These are phyloP conservation scores for Euphysa ruthae DNA, from an alignment of 30 jellyfish, hydroid and myxozoan genomes.

Conservation along the genomic window DNA sequence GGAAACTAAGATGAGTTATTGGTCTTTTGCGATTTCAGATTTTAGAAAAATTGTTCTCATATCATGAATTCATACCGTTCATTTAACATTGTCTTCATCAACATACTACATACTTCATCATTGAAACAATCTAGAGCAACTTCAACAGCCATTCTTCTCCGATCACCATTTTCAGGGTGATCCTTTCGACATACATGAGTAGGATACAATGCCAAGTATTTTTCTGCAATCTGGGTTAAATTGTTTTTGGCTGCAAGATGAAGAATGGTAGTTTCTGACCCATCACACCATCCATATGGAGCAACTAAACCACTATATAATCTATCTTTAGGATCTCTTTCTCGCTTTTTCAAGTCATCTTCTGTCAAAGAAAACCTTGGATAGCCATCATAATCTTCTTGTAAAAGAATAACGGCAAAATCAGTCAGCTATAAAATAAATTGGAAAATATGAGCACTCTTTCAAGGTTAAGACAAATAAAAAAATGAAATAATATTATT, in stretches of 20 bases:
- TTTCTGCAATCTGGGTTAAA: constrained; percentile 31
- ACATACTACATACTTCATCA: constrained; percentile 60
- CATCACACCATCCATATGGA: background rate
- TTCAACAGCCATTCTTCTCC: constrained; percentile 49
- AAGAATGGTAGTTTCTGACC: constrained; percentile 37
- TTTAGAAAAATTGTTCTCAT: too few relatives aligned
- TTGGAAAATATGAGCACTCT: too few relatives aligned
- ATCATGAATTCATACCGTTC: constrained; percentile 45
- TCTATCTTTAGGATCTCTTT: background rate
- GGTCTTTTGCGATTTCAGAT: too few relatives aligned
- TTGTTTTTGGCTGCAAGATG: constrained; percentile 71
- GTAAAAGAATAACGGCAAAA: constrained; percentile 7
- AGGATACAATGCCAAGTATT: constrained; percentile 33
- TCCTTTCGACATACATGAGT: constrained; percentile 29
- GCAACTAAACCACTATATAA: background rate
- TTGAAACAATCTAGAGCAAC: constrained; percentile 30
- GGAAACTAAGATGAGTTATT: too few relatives aligned
- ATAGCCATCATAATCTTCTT: constrained; percentile 18
- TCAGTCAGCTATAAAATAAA: constrained; percentile 6
- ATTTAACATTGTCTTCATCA: constrained; percentile 48
- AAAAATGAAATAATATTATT: too few relatives aligned
- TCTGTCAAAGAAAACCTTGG: background rate
- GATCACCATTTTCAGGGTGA: constrained; percentile 7
- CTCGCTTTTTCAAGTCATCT: background rate
- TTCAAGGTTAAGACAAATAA: background rate